A percentile compares a stretch with the other conserved stretches of the same genome.
Evolutionary conservation across 2,797 vertebrate species (phyloP).

Genomic region (Streptopelia turtur): DNA sequence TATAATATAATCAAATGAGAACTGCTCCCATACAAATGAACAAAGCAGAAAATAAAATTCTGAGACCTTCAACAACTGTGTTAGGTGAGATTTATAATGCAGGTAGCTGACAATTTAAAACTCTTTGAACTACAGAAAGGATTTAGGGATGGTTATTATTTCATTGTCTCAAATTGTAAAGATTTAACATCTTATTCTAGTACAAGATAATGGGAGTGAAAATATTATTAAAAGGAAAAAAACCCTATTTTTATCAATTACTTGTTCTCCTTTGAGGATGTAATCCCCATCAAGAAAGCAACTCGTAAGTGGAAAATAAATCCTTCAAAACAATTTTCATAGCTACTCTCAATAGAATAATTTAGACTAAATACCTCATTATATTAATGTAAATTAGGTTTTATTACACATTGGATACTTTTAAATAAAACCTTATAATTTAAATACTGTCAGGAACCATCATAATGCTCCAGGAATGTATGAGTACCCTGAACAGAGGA

Average conservation of each 20-base stretch:
- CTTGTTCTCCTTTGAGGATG: slow-evolving; percentile 49
- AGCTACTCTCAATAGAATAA: slow-evolving; percentile 46
- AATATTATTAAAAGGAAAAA: slow-evolving; percentile 24
- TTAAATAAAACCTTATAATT: slow-evolving; percentile 46
- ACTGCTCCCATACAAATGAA: neutral
- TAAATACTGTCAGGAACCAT: slow-evolving; percentile 20
- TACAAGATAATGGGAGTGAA: slow-evolving; percentile 19
- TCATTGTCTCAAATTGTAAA: neutral
- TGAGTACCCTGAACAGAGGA: neutral
- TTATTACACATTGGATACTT: slow-evolving; percentile 32
- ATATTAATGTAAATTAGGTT: slow-evolving; percentile 59
- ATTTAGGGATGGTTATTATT: slow-evolving; percentile 13
- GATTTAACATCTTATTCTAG: slow-evolving; percentile 30
- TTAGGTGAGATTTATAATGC: neutral
- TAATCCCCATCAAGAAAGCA: slow-evolving; percentile 52
- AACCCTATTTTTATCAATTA: slow-evolving; percentile 48
- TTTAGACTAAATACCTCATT: slow-evolving; percentile 51
- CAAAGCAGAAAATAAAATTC: slow-evolving; percentile 11
- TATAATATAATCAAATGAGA: neutral
- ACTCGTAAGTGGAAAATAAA: slow-evolving; percentile 45
- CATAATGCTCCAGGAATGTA: neutral
- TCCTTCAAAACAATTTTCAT: slow-evolving; percentile 63
- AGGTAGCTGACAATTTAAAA: neutral
- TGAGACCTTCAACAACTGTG: neutral
- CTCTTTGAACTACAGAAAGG: neutral